Conservation (phyloP, 2,113 vertebrate genomes). For the Epinephelus moara region DNA sequence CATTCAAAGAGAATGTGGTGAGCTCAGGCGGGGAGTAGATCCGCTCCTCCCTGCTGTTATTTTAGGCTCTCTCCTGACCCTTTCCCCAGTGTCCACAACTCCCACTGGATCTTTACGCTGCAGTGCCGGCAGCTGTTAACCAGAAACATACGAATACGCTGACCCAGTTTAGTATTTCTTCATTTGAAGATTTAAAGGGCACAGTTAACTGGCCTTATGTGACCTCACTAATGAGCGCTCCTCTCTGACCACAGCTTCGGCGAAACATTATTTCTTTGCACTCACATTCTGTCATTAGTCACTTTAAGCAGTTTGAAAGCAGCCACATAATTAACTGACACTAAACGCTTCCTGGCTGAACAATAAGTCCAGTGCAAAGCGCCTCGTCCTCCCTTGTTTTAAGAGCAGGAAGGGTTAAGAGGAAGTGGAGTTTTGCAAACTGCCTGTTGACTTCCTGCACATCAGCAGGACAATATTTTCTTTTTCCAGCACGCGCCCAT, state of each 20-base stretch:
- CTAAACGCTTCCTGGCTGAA: constrained; percentile 6
- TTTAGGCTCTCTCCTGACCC: constrained; percentile 4
- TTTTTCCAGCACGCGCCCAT: constrained; percentile 2
- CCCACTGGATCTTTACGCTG: constrained; percentile 14
- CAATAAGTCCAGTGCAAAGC: background rate
- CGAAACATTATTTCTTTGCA: background rate
- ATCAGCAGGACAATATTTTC: constrained; percentile 12
- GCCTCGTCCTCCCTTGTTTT: constrained; percentile 14
- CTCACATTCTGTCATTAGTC: background rate
- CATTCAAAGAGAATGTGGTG: background rate
- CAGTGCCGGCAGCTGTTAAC: constrained; percentile 30
- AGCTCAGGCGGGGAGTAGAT: background rate
- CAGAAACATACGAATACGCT: constrained; percentile 15
- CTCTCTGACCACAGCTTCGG: background rate
- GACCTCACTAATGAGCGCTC: background rate
- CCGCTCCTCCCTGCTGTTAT: constrained; percentile 3
- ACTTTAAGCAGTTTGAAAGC: background rate
- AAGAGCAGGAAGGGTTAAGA: constrained; percentile 73
- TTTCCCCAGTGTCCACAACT: constrained; percentile 10
- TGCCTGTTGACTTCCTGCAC: constrained; percentile 67
- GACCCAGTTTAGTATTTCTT: constrained; percentile 30
- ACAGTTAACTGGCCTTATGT: background rate
- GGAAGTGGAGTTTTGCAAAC: constrained; percentile 75
- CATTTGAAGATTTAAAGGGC: background rate
- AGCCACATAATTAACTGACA: background rate